Conservation (phyloP, 2,888 invertebrate species). For the Drosophila phalerata region DNA sequence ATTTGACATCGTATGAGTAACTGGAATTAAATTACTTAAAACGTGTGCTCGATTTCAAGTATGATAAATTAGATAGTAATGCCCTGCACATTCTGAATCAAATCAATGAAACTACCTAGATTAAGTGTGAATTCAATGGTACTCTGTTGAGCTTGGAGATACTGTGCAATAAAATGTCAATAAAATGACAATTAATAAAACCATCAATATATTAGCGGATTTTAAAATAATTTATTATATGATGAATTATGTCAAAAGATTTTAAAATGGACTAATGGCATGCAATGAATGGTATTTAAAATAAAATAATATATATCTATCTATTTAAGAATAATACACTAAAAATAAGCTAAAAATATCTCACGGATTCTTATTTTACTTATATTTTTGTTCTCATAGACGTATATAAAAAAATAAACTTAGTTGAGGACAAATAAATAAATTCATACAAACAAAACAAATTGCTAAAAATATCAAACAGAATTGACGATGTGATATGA, state of each 20-base stretch:
- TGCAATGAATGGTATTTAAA: neutral
- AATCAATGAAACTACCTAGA: too few species aligned
- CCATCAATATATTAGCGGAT: too few species aligned
- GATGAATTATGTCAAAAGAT: neutral
- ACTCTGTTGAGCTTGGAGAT: neutral
- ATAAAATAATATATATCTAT: neutral
- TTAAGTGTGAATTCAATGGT: neutral
- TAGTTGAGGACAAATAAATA: slow-evolving; percentile 55
- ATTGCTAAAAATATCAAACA: slow-evolving; percentile 20
- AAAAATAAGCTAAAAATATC: slow-evolving; percentile 31
- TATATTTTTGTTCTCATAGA: slow-evolving; percentile 6
- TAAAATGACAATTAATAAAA: too few species aligned
- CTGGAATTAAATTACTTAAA: neutral
- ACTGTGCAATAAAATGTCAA: neutral
- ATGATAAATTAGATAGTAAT: neutral
- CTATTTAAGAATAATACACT: neutral
- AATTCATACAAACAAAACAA: slow-evolving; percentile 27
- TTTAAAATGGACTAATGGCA: neutral
- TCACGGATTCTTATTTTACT: slow-evolving; percentile 1
- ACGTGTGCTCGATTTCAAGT: neutral
- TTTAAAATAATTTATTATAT: too few species aligned
- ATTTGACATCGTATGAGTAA: slow-evolving; percentile 7
- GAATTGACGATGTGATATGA: neutral
- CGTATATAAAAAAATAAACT: slow-evolving; percentile 1
- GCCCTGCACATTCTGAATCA: neutral